Evolutionary conservation across 2,113 vertebrate species (phyloP).

Genomic region (Cathartes aura): DNA sequence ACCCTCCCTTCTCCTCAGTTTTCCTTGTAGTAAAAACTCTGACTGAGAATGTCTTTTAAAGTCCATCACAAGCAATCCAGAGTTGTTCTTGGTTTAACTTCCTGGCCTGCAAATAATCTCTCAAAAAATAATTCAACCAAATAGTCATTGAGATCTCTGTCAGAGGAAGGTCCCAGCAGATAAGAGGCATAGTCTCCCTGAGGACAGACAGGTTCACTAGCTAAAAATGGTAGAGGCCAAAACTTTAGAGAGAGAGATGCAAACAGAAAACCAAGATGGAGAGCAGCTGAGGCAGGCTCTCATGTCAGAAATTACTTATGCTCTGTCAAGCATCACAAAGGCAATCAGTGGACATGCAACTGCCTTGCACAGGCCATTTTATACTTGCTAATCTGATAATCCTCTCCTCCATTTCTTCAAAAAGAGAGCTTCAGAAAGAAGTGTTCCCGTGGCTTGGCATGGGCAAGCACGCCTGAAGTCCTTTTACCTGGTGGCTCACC

Average conservation of each 20-base stretch:
- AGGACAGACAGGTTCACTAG: neutral
- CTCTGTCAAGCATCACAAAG: neutral
- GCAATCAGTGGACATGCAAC: neutral
- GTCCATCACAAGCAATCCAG: neutral
- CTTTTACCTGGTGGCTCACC: neutral
- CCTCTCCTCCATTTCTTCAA: neutral
- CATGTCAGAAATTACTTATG: neutral
- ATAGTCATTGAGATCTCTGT: neutral
- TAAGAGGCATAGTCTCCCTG: neutral
- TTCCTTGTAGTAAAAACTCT: neutral
- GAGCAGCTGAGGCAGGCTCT: neutral
- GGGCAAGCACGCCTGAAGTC: neutral
- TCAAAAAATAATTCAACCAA: neutral
- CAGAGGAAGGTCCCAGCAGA: neutral
- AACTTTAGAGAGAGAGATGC: neutral
- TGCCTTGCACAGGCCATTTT: neutral
- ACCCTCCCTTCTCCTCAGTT: neutral
- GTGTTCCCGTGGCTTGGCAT: rapidly evolving
- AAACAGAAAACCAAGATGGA: neutral
- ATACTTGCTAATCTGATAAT: neutral
- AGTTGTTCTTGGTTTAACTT: neutral
- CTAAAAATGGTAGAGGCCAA: neutral
- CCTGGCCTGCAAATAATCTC: neutral
- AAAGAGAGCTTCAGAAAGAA: neutral
- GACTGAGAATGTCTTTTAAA: neutral